Conservation (phyloP, 1,140 invertebrate species). For the Caenorhabditis brenneri region DNA sequence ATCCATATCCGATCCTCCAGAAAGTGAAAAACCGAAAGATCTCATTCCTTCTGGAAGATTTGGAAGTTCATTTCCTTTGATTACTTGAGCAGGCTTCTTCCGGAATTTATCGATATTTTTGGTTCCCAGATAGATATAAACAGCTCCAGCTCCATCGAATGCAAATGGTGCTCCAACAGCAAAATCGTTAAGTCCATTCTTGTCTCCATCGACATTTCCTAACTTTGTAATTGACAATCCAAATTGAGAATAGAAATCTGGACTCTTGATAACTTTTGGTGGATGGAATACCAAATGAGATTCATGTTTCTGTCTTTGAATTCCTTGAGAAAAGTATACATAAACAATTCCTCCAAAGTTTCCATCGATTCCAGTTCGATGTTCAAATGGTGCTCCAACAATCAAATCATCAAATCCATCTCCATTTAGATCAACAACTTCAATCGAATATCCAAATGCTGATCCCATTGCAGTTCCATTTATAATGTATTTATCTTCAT, state of each 20-base stretch:
- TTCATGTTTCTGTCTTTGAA: slow-evolving; percentile 24
- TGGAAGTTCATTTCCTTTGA: slow-evolving; percentile 43
- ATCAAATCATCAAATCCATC: slow-evolving; percentile 81
- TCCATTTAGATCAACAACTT: slow-evolving; percentile 68
- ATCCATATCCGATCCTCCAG: slow-evolving; percentile 87
- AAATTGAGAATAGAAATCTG: slow-evolving; percentile 62
- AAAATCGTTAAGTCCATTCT: slow-evolving; percentile 78
- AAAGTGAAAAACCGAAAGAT: slow-evolving; percentile 85
- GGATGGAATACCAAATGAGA: slow-evolving; percentile 60
- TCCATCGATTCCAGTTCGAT: slow-evolving; percentile 72
- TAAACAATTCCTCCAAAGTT: slow-evolving; percentile 84
- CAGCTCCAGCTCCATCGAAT: slow-evolving; percentile 77
- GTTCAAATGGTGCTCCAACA: slow-evolving; percentile 89
- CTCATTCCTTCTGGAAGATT: slow-evolving; percentile 48
- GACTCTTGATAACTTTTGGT: slow-evolving; percentile 60
- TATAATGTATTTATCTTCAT: slow-evolving; percentile 60
- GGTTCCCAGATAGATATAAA: slow-evolving; percentile 86
- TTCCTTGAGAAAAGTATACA: slow-evolving; percentile 78
- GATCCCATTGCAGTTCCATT: slow-evolving; percentile 66
- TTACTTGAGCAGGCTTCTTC: slow-evolving; percentile 57
- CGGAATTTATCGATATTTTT: slow-evolving; percentile 50
- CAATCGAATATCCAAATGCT: slow-evolving; percentile 65
- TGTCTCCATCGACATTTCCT: slow-evolving; percentile 89
- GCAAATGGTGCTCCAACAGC: slow-evolving; percentile 91
- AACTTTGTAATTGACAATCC: slow-evolving; percentile 81